Evolutionary conservation across 1,140 invertebrate species (phyloP), one percentile per base, ranked within the genome.

Genomic region (Drosophila neocordata): DNA sequence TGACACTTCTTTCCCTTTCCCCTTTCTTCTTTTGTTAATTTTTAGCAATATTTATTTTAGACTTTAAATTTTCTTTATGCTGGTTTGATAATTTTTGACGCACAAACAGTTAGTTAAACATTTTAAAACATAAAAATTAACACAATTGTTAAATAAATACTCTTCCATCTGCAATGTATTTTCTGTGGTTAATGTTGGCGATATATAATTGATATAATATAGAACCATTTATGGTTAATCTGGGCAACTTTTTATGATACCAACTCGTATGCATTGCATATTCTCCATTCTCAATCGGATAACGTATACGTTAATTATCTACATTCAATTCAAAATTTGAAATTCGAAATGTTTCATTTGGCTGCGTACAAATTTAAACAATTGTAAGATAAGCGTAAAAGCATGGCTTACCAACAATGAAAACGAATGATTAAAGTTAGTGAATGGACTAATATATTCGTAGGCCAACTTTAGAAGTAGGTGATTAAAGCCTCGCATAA

Each of bases 41-140:
- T 31, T 31, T 31, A 31, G 27, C 27, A 31, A 31, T 31, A 31
- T 31, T 31, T 27, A 59, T 62, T 61, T 69, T 75, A 52, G 27
- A 44, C 65, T 67, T 79, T 70, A 57, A 71, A 69, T 48, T 37
- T 58, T 84, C 79, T 70, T 51, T 41, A 41, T 53, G 44, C 52
- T 52, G 73, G 74, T 87, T 87, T 34, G 27, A 31, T 31, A 31
- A 55, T 53, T 73, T 24, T 57, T 73, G 71, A 70, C 71, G 69
- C 71, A 73, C 55, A 37, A 57, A 37, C 9, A 57, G 15, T 5
- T 6, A 27, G 9, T 73, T 12, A 35, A 9, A 35, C 34, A 35
- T 35, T 31, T 1, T 6, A 31, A 31, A 5, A 31, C 7, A 2
- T 1, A 31, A 3, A 31, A 31, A 31, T 6, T 31, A 1, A 31